These are phyloP conservation scores for Apolygus lucorum DNA, from an alignment of 1,140 invertebrate genomes.

Conservation along the genomic window DNA sequence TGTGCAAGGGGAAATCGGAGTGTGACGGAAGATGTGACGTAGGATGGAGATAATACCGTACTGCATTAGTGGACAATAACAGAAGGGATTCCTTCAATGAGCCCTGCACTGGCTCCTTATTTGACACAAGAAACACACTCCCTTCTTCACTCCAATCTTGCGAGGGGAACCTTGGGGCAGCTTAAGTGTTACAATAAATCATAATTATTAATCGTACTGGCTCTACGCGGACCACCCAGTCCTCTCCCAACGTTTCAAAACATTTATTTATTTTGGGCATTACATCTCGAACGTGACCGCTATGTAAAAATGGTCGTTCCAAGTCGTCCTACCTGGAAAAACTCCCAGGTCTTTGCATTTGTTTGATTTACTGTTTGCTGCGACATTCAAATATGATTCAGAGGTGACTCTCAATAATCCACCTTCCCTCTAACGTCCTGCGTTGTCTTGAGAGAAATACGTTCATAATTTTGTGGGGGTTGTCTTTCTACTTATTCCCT, in stretches of 20 bases:
- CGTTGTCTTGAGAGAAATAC: too few species aligned
- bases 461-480: too few species aligned
- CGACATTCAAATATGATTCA: neutral
- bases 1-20: neutral
- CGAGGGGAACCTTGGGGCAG: neutral
- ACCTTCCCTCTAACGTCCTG: too few species aligned
- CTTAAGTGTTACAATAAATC: conserved; percentile 13
- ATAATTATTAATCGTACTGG: conserved; percentile 13
- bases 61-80: conserved; percentile 14
- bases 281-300: neutral
- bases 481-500: too few species aligned
- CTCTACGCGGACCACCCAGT: conserved; percentile 1
- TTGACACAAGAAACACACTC: neutral
- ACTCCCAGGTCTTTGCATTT: neutral
- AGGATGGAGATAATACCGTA: neutral
- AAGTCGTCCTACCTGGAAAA: neutral
- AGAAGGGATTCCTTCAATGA: conserved; percentile 1
- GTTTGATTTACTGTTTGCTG: neutral
- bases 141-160: neutral
- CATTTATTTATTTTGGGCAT: conserved; percentile 3
- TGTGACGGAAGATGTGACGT: neutral
- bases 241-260: neutral
- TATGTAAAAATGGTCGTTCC: conserved; percentile 1
- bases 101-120: neutral
- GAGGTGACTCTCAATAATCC: neutral